Conservation (phyloP, 2,113 vertebrate species). For the Caloenas nicobarica region DNA sequence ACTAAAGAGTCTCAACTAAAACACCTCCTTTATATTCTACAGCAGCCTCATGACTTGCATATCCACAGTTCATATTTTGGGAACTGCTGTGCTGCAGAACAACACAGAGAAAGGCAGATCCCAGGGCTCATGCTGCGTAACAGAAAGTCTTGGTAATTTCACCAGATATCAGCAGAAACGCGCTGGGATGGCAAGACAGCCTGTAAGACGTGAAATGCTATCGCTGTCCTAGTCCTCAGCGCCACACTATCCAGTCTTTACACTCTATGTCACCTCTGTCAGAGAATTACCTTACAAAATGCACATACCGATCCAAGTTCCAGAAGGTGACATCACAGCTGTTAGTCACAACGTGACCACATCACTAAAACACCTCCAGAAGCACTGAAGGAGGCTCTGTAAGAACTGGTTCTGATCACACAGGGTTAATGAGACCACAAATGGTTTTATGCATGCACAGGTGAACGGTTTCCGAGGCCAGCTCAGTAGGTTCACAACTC, state of each 20-base stretch:
- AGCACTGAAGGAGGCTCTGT: neutral
- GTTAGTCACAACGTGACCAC: neutral
- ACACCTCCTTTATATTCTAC: neutral
- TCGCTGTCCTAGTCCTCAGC: neutral
- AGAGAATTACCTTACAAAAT: neutral
- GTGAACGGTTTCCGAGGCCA: neutral
- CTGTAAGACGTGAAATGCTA: neutral
- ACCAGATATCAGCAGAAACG: neutral
- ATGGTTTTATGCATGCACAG: neutral
- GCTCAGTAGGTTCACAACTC: neutral
- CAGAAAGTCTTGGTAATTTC: neutral
- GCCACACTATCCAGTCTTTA: neutral
- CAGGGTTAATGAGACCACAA: neutral
- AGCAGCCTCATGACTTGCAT: accelerated
- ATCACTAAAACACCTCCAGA: neutral
- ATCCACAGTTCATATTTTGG: neutral
- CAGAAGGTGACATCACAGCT: neutral
- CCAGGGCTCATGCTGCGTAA: neutral
- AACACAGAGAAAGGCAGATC: neutral
- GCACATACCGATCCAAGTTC: neutral
- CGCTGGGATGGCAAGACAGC: neutral
- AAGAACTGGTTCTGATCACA: neutral
- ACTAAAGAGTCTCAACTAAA: neutral
- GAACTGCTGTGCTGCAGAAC: neutral
- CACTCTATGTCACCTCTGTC: neutral